Evolutionary conservation across 2,888 invertebrate species (phyloP), one percentile per base, ranked within the genome.

Genomic region (Cheilosia vernalis): DNA sequence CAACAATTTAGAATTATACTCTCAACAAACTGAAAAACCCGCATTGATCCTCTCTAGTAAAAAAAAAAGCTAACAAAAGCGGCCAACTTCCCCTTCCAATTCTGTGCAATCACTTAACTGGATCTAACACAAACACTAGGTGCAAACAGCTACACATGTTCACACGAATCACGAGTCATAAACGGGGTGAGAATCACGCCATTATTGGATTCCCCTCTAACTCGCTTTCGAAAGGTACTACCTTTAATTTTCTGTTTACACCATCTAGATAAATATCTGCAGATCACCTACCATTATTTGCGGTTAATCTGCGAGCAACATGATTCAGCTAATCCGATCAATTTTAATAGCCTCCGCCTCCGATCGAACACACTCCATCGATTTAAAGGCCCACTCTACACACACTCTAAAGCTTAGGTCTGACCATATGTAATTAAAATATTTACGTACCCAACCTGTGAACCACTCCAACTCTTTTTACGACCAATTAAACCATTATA

Each of bases 391-490:
- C 58, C 10, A 19, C 49, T 17, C 49, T 51, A 15, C 27, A 70
- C 27, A 44, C 4, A 7, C 44, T n/a, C 7, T 17, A 9, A 17
- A 47, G 24, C 49, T 77, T 67, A 42, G 61, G 30, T 49, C 55
- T 66, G 40, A 42, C 30, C 51, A 55, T 60, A 69, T 30, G 30
- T 60, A 61, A 77, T 77, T 77, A 77, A 77, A 77, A 47, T 77
- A 77, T 69, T 61, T 55, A 69, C 77, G 17, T 37, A 58, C 76
- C 53, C 44, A 61, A 73, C 37, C 73, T 55, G 63, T 61, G n/a
- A 7, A 61, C 40, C 33, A 63, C 44, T 61, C 15, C 4, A 21
- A 53, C 40, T 4, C 49, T 27, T 49, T 27, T 21, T 63, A 73
- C 47, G 19, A n/a, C 24, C 69, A 61, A 77, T 77, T 77, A 77